Conservation (phyloP, 2,888 invertebrate genomes). For the Cataglyphis cursor region DNA sequence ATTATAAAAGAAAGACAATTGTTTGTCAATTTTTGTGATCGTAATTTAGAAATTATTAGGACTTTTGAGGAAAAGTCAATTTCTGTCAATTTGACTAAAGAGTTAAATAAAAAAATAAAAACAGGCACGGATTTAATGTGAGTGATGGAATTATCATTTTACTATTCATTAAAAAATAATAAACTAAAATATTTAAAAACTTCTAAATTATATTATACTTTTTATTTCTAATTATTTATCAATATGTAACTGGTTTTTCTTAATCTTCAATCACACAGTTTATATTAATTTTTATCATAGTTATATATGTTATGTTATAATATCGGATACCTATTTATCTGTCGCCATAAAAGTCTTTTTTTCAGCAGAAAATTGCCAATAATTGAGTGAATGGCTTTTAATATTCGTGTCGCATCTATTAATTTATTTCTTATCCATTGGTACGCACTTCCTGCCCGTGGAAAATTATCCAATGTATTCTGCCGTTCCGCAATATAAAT, state of each 20-base stretch:
- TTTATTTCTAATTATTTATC: background rate
- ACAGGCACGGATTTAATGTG: background rate
- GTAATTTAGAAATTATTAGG: background rate
- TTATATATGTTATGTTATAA: background rate
- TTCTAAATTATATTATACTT: background rate
- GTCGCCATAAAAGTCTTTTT: constrained; percentile 16
- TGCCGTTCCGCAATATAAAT: constrained; percentile 51
- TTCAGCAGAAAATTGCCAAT: background rate
- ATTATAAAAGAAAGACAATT: no score
- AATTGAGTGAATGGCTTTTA: constrained; percentile 32
- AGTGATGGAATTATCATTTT: background rate
- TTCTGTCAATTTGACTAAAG: background rate
- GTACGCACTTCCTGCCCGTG: constrained; percentile 33
- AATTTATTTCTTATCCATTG: constrained; percentile 38
- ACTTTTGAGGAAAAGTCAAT: background rate
- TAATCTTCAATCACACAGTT: constrained; percentile 17
- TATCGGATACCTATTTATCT: constrained; percentile 30
- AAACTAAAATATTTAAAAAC: background rate
- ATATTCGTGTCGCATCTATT: constrained; percentile 33
- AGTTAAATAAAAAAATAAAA: background rate
- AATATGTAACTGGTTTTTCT: background rate
- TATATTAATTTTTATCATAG: constrained; percentile 38
- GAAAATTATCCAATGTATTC: constrained; percentile 34
- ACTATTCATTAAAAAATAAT: background rate
- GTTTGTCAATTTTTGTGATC: background rate